phyloP scores from a whole-genome alignment of 1,140 invertebrate species.

The Thalassaphorura encarpata region DNA sequence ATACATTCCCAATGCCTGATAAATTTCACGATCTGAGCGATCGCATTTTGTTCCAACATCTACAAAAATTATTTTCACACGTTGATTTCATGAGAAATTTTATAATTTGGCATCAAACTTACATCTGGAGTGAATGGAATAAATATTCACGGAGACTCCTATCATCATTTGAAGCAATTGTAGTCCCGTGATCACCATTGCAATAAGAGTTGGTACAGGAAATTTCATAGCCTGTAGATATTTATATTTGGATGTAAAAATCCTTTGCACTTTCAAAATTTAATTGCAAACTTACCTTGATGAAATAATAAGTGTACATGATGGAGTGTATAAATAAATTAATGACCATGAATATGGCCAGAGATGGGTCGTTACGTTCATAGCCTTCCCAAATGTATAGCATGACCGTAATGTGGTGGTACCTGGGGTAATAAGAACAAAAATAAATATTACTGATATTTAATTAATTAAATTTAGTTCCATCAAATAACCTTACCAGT shows the following conservation, averaged over 20 bases:
- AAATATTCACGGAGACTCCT: constrained; percentile 6
- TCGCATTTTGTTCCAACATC: not conserved
- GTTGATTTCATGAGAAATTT: not conserved
- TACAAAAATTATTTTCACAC: too few species aligned
- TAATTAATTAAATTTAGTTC: too few species aligned
- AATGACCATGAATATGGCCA: not conserved
- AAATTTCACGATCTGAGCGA: constrained; percentile 59
- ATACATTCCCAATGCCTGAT: constrained; percentile 85
- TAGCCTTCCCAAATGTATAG: not conserved
- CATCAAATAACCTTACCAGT: too few species aligned
- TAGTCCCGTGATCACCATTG: constrained; percentile 9
- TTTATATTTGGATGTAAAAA: too few species aligned
- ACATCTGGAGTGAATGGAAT: not conserved
- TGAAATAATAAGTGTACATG: constrained; percentile 16
- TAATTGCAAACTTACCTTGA: constrained; percentile 4
- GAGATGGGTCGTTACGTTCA: not conserved
- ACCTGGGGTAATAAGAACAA: too few species aligned
- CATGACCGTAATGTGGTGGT: constrained; percentile 2
- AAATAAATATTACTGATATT: too few species aligned
- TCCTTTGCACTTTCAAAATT: too few species aligned
- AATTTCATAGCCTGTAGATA: not conserved
- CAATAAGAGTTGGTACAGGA: constrained; percentile 1
- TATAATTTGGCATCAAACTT: not conserved
- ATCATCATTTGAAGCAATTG: constrained; percentile 15
- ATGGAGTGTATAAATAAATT: constrained; percentile 13